A percentile compares a stretch with the other conserved stretches of the same genome.
Evolutionary conservation across 2,797 vertebrate species (phyloP).

Genomic region (Microctenopoma lineatum): DNA sequence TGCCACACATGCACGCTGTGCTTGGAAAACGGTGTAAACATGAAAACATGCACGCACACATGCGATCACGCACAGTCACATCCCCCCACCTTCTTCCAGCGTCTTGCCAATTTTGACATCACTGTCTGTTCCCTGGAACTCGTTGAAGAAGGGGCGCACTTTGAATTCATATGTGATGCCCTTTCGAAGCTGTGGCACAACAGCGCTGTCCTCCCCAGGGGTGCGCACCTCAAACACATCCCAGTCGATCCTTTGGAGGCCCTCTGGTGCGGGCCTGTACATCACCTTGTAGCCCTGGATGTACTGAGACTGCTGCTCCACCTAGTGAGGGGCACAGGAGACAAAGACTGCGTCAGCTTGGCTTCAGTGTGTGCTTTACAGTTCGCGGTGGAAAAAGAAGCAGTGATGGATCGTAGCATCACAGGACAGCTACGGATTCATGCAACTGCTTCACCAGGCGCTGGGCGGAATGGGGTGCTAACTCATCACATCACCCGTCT

Average conservation of each 20-base stretch:
- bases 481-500: slow-evolving; percentile 67
- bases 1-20: slow-evolving; percentile 63
- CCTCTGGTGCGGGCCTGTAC: slow-evolving; percentile 87
- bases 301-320: slow-evolving; percentile 97
- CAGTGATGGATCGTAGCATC: slow-evolving; percentile 24
- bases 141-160: slow-evolving; percentile 97
- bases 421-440: slow-evolving; percentile 27
- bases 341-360: slow-evolving; percentile 37
- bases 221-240: slow-evolving; percentile 94
- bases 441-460: slow-evolving; percentile 26
- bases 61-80: slow-evolving; percentile 37
- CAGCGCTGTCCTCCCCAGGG: slow-evolving; percentile 89
- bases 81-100: slow-evolving; percentile 92
- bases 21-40: slow-evolving; percentile 72
- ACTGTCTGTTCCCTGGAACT: slow-evolving; percentile 99
- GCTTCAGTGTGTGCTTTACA: slow-evolving; percentile 38
- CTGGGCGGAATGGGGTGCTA: slow-evolving; percentile 54
- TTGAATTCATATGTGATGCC: slow-evolving; percentile 97
- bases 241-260: slow-evolving; percentile 89
- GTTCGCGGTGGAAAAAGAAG: slow-evolving; percentile 29
- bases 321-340: slow-evolving; percentile 78
- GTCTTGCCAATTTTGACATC: slow-evolving; percentile 96
- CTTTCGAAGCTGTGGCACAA: slow-evolving; percentile 93
- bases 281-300: slow-evolving; percentile 98
- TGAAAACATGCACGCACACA: slow-evolving; percentile 61